phyloP scores from a whole-genome alignment of 2,888 invertebrate genomes.

The Cataglyphis livida region DNA sequence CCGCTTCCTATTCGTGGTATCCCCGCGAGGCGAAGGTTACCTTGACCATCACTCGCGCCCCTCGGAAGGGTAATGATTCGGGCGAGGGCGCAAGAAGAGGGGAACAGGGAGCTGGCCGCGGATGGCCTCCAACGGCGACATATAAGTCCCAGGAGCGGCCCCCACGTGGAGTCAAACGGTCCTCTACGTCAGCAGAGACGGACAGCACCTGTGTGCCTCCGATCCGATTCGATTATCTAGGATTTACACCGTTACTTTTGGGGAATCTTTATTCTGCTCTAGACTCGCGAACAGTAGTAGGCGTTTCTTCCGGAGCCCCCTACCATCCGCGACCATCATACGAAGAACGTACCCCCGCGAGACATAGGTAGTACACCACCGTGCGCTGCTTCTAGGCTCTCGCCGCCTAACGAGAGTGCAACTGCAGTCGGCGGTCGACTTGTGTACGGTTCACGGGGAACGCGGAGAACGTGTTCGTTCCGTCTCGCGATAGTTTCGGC shows the following conservation, averaged over 20 bases:
- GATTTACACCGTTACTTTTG: conserved; percentile 27
- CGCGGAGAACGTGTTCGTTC: conserved; percentile 54
- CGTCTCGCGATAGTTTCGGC: conserved; percentile 35
- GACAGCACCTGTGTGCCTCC: conserved; percentile 70
- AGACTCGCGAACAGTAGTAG: conserved; percentile 35
- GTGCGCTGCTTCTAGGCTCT: conserved; percentile 57
- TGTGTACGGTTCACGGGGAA: conserved; percentile 50
- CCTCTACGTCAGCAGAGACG: conserved; percentile 73
- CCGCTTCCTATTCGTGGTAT: conserved; percentile 31
- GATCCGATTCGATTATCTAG: conserved; percentile 60
- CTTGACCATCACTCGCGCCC: conserved; percentile 78
- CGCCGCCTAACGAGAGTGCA: conserved; percentile 56
- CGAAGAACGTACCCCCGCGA: conserved; percentile 51
- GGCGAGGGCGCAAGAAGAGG: conserved; percentile 52
- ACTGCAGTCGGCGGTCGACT: conserved; percentile 60
- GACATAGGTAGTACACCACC: conserved; percentile 51
- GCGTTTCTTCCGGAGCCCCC: conserved; percentile 50
- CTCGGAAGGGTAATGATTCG: conserved; percentile 56
- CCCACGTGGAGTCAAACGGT: conserved; percentile 81
- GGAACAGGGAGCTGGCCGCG: conserved; percentile 60
- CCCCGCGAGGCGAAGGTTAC: conserved; percentile 73
- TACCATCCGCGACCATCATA: conserved; percentile 37
- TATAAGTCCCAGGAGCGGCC: conserved; percentile 81
- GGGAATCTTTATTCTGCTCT: background rate
- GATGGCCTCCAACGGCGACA: conserved; percentile 81